Evolutionary conservation across 1,140 invertebrate species (phyloP), one percentile per base, ranked within the genome.

Genomic region (Ostrea edulis): DNA sequence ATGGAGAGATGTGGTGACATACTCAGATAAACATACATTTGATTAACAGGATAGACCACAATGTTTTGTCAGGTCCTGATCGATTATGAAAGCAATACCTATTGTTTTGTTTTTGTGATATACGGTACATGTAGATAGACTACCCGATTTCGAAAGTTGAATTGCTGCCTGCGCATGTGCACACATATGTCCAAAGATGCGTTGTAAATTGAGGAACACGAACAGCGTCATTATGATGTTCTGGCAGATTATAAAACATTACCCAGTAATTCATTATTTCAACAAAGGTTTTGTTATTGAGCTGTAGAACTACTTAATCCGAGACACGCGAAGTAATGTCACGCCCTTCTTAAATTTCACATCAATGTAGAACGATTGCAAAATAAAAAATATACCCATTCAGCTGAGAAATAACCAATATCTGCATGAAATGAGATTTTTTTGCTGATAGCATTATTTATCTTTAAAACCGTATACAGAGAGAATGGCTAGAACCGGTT

Each of bases 301-400:
- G 8, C 5, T 51, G 35, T 35, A 14, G 14, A 82, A 4, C 77
- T 29, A 52, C 12, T 8, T 51, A 51, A 35, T 7, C 35, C 35
- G 35, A 81, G 14, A 62, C 55, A 62, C n/a, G n/a, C 12, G n/a
- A 62, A n/a, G n/a, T 20, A 62, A 62, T 62, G 55, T 77, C 68
- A 77, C 68, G 68, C 68, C 68, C 68, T 35, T 77, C 25, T 77
- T 17, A 77, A 77, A 77, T 77, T 77, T 77, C 11, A 77, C n/a
- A 71, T 77, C 11, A 3, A 11, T 25, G 14, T 29, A 25, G 25
- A 77, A 14, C 25, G 12, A 77, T 11, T 29, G 22, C n/a, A 62
- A 20, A 7, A n/a, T 0, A 62, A 20, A 62, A 62, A 55, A 77
- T 8, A 35, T 29, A 77, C 29, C 68, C 14, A 71, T 71, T 22